A percentile compares a stretch with the other conserved stretches of the same genome.
These are phyloP conservation scores for Ia io DNA, from an alignment of 2,113 vertebrate genomes.

Conservation along the genomic window DNA sequence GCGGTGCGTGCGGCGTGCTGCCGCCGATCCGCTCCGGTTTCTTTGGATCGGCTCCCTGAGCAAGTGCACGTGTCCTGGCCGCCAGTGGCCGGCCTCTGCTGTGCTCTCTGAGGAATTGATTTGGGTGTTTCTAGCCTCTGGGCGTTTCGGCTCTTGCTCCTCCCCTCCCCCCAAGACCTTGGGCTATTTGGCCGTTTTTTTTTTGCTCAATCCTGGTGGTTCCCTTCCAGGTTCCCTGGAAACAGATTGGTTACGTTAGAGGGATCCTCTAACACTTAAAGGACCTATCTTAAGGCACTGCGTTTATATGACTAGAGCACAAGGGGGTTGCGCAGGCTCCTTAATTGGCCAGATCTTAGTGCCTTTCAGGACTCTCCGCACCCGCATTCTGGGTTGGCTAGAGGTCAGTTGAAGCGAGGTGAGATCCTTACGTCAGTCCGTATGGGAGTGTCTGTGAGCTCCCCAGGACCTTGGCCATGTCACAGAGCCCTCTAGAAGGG, in stretches of 20 bases:
- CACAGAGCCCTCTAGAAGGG: background rate
- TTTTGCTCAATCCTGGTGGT: background rate
- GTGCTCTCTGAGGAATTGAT: background rate
- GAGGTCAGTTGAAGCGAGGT: background rate
- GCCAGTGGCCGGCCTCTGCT: background rate
- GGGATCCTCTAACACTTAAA: background rate
- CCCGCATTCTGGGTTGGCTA: background rate
- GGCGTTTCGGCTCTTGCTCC: background rate
- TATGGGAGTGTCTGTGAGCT: background rate
- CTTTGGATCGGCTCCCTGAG: background rate
- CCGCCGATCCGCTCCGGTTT: background rate
- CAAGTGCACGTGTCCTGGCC: conserved; percentile 64
- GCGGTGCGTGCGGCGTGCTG: background rate
- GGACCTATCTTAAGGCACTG: background rate
- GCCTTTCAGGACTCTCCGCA: conserved; percentile 62
- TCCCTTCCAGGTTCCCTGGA: background rate
- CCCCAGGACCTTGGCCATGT: background rate
- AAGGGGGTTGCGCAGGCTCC: conserved; percentile 18
- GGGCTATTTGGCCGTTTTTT: background rate
- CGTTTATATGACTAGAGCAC: background rate
- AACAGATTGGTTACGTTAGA: background rate
- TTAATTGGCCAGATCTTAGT: conserved; percentile 33
- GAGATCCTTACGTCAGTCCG: background rate
- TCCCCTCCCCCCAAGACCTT: background rate
- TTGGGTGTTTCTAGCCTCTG: background rate